A percentile compares a stretch with the other conserved stretches of the same genome.
Evolutionary conservation across 2,113 vertebrate genomes (phyloP).

Genomic region (Pedionomus torquatus): DNA sequence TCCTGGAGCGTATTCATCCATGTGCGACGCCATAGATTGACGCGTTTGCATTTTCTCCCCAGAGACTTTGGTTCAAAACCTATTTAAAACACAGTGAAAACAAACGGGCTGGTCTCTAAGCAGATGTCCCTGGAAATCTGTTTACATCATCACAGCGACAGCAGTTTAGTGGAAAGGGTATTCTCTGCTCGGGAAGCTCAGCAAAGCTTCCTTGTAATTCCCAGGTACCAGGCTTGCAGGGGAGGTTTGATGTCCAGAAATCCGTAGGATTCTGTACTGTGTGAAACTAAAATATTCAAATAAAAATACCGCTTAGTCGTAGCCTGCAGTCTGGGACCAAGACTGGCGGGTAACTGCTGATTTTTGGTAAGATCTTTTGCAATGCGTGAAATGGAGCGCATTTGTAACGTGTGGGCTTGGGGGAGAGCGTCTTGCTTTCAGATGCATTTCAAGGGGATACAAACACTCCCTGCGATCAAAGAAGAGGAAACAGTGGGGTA

Average conservation of each 20-base stretch:
- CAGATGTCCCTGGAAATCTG: conserved; percentile 39
- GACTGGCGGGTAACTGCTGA: neutral
- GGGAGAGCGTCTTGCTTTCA: neutral
- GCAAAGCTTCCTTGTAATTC: neutral
- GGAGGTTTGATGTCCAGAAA: neutral
- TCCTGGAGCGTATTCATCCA: neutral
- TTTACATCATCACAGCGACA: neutral
- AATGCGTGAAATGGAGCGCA: neutral
- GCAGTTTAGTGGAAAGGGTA: neutral
- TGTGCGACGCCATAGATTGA: neutral
- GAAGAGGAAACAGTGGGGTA: neutral
- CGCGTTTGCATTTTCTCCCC: conserved; percentile 18
- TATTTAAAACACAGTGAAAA: conserved; percentile 44
- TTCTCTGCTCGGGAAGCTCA: neutral
- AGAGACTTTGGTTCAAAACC: conserved; percentile 46
- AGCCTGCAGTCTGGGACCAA: rapidly evolving
- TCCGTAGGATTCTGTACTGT: neutral
- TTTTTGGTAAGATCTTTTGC: neutral
- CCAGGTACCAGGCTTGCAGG: neutral
- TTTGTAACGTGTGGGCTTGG: neutral
- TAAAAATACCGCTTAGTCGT: neutral
- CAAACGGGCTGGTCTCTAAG: conserved; percentile 24
- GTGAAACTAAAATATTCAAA: neutral
- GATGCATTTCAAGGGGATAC: neutral
- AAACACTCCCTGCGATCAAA: neutral